Conservation (phyloP, 2,888 invertebrate genomes). For the Pemphredon lugubris region DNA sequence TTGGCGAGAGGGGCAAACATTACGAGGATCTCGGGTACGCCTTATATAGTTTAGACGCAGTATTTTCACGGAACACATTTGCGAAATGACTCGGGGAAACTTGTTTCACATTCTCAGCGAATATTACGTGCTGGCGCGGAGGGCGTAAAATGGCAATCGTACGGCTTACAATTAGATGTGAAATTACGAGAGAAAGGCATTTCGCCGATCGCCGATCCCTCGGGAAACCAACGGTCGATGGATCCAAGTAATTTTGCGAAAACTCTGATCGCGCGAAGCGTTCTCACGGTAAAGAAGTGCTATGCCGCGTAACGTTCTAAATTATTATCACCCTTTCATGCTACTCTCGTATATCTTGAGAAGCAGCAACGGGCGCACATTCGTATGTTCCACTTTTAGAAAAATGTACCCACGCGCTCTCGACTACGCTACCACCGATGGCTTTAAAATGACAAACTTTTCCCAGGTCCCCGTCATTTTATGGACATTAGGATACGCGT, state of each 20-base stretch:
- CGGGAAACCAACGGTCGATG: too few species aligned
- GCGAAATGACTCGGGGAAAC: conserved; percentile 40
- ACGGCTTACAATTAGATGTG: conserved; percentile 10
- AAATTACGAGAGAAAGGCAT: too few species aligned
- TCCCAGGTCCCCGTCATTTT: conserved; percentile 36
- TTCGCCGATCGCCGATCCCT: too few species aligned
- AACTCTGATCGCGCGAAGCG: too few species aligned
- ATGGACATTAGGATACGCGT: conserved; percentile 47
- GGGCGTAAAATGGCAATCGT: conserved; percentile 26
- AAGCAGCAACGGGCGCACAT: too few species aligned
- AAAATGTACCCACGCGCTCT: background rate
- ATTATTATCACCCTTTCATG: too few species aligned
- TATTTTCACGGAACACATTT: conserved; percentile 29
- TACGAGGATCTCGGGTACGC: conserved; percentile 24
- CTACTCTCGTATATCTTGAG: too few species aligned
- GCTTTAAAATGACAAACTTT: conserved; percentile 35
- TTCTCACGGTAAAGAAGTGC: too few species aligned
- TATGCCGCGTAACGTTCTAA: too few species aligned
- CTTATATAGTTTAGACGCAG: conserved; percentile 5
- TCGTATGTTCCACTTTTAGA: too few species aligned
- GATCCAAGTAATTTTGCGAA: too few species aligned
- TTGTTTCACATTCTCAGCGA: conserved; percentile 26
- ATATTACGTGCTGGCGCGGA: conserved; percentile 10
- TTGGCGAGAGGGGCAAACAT: conserved; percentile 33
- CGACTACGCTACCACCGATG: background rate